phyloP scores from a whole-genome alignment of 2,888 invertebrate genomes.

The Phorcus lineatus region DNA sequence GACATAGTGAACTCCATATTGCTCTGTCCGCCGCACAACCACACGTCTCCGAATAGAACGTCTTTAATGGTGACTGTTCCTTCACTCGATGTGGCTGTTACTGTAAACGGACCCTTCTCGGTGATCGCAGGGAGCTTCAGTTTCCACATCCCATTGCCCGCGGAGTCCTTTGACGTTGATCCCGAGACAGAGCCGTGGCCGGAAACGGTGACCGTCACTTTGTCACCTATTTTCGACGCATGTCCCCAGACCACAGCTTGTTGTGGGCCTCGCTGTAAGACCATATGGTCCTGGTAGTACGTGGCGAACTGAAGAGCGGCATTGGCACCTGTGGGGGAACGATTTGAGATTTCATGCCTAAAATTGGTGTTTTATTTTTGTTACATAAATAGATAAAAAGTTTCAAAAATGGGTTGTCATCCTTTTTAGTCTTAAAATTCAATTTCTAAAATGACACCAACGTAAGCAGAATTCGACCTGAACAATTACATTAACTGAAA shows the following conservation, averaged over 20 bases:
- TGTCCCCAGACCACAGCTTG: conserved; percentile 64
- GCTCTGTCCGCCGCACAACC: conserved; percentile 73
- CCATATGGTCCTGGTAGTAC: conserved; percentile 65
- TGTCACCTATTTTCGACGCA: conserved; percentile 44
- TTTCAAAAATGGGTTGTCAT: too few species aligned
- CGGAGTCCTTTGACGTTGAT: background rate
- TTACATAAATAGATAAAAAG: too few species aligned
- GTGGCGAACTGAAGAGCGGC: conserved; percentile 28
- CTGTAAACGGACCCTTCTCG: conserved; percentile 45
- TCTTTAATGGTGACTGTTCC: conserved; percentile 51
- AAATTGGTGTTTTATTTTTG: too few species aligned
- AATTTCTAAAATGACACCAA: too few species aligned
- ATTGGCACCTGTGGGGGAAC: background rate
- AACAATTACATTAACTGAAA: too few species aligned
- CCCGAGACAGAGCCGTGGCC: conserved; percentile 18
- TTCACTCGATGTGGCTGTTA: conserved; percentile 51
- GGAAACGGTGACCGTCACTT: conserved; percentile 32
- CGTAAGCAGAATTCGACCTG: too few species aligned
- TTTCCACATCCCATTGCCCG: conserved; percentile 50
- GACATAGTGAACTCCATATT: conserved; percentile 63
- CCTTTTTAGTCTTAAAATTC: too few species aligned
- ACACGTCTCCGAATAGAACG: conserved; percentile 73
- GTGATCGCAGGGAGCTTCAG: conserved; percentile 43
- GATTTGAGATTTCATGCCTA: too few species aligned
- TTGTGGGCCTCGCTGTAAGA: conserved; percentile 58